phyloP scores from a whole-genome alignment of 1,140 invertebrate species.

The Procambarus clarkii region DNA sequence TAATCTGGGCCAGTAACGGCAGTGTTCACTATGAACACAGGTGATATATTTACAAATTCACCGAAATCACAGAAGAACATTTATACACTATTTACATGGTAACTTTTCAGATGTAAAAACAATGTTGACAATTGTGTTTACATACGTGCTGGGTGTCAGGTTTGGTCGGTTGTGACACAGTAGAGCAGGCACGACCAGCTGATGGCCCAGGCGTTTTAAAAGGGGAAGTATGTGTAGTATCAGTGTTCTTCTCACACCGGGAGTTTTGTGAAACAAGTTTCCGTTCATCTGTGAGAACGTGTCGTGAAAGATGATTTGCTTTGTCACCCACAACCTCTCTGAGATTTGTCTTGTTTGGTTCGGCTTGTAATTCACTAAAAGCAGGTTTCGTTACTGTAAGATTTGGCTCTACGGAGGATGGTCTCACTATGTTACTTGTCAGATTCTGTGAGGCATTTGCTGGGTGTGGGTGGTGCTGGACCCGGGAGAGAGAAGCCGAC shows the following conservation, averaged over 20 bases:
- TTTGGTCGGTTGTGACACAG: neutral
- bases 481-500: neutral
- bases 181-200: neutral
- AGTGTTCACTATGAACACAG: neutral
- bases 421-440: neutral
- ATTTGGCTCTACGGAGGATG: neutral
- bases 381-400: neutral
- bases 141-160: neutral
- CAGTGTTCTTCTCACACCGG: neutral
- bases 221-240: neutral
- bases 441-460: neutral
- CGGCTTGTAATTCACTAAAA: neutral
- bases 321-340: neutral
- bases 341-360: neutral
- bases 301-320: neutral
- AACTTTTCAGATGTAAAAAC: slow-evolving; percentile 26
- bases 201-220: no score
- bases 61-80: neutral
- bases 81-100: neutral
- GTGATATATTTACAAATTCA: neutral
- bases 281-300: neutral
- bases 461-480: neutral
- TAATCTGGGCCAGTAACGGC: neutral
- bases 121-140: slow-evolving; percentile 36
- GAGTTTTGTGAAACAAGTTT: neutral